Evolutionary conservation across 2,113 vertebrate genomes (phyloP).

Genomic region (Ailuropoda melanoleuca): DNA sequence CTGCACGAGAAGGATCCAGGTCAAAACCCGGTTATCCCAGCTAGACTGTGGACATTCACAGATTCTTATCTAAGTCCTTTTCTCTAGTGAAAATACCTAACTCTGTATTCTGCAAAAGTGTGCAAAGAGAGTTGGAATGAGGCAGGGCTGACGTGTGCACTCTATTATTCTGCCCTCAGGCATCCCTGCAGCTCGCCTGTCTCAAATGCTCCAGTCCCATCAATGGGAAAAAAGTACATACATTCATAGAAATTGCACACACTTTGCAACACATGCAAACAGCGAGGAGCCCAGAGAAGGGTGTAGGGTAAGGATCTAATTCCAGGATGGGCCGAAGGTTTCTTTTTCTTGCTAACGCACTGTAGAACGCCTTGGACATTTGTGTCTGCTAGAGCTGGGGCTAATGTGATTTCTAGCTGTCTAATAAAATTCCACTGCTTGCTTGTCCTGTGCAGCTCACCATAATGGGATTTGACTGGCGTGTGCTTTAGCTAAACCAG

Average conservation of each 20-base stretch:
- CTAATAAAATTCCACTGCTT: constrained; percentile 73
- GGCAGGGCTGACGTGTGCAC: not conserved
- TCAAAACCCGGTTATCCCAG: not conserved
- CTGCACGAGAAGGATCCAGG: not conserved
- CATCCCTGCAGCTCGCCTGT: not conserved
- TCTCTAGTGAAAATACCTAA: not conserved
- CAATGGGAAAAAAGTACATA: not conserved
- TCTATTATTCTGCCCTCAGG: not conserved
- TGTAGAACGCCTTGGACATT: constrained; percentile 38
- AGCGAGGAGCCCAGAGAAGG: not conserved
- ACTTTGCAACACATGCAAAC: not conserved
- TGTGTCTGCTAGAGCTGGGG: constrained; percentile 15
- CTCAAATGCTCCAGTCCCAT: not conserved
- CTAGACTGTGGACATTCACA: not conserved
- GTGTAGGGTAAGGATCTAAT: not conserved
- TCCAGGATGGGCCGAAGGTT: not conserved
- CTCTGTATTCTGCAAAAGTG: not conserved
- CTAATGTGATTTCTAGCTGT: constrained; percentile 76
- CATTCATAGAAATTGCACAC: not conserved
- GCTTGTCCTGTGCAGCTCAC: constrained; percentile 56
- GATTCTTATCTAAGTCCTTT: not conserved
- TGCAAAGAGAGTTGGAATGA: not conserved
- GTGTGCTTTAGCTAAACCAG: constrained; percentile 52
- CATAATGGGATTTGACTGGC: constrained; percentile 71
- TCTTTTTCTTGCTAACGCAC: constrained; percentile 32